These are phyloP conservation scores for Mirza zaza DNA, from an alignment of 2,113 vertebrate genomes.

Conservation along the genomic window DNA sequence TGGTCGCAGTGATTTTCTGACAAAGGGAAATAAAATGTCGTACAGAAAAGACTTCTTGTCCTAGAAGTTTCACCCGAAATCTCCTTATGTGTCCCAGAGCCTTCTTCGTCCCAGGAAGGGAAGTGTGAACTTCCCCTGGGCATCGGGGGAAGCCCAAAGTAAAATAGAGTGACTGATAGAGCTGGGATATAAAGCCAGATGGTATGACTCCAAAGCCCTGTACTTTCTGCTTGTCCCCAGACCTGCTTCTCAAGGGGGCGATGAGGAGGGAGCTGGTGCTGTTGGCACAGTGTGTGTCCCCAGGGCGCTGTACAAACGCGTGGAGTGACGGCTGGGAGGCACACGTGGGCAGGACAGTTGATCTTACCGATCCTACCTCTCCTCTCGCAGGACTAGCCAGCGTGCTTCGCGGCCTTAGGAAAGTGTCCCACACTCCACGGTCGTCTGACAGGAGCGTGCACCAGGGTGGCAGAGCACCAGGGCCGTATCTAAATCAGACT, in stretches of 20 bases:
- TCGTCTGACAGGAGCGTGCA: not conserved
- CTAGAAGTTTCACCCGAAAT: not conserved
- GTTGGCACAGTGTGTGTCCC: fast-evolving
- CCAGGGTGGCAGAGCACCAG: not conserved
- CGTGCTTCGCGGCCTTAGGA: not conserved
- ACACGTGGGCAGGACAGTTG: too few relatives aligned
- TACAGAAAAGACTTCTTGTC: not conserved
- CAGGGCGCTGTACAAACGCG: fast-evolving
- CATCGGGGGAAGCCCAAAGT: not conserved
- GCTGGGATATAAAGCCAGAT: not conserved
- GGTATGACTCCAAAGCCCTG: not conserved
- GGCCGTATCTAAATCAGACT: too few relatives aligned
- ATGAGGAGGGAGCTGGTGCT: fast-evolving
- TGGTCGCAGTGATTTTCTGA: not conserved
- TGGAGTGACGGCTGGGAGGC: not conserved
- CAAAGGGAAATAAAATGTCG: not conserved
- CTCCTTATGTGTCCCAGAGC: not conserved
- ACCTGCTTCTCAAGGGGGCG: not conserved
- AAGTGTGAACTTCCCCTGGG: not conserved
- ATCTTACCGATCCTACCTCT: not conserved
- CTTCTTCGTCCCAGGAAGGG: not conserved
- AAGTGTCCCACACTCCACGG: not conserved
- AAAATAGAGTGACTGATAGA: not conserved
- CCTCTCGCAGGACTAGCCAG: not conserved
- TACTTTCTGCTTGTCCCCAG: not conserved